Evolutionary conservation across 2,888 invertebrate genomes (phyloP), one percentile per base, ranked within the genome.

Genomic region (Periphyllus acericola): DNA sequence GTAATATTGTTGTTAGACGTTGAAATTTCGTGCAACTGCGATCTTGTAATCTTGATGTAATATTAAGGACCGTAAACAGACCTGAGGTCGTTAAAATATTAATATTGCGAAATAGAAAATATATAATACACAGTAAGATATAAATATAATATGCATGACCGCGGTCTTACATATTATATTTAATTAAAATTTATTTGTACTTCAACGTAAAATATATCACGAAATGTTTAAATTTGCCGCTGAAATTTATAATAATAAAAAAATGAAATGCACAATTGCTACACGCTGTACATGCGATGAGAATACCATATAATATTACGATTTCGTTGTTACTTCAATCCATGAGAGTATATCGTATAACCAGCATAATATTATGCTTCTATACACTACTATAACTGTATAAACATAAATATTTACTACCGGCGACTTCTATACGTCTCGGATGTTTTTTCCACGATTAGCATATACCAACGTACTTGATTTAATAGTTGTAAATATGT

Each of bases 1-100:
- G 32, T 66, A 52, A 21, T 72, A 72, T 36, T n/a, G 21, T 68
- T 29, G 68, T 68, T 32, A 21, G 60, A 25, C 8, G 32, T 29
- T 9, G n/a, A 21, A 71, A 81, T 68, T 68, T 68, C 46, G 81
- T 81, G 81, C 40, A 68, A 68, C 29, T 40, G 40, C 71, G n/a
- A n/a, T 36, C 40, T 68, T 29, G 68, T 29, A 81, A 81, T 81
- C 81, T 81, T 21, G 14, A 71, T 81, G 46, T 81, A 68, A 81
- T 40, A 40, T 68, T 52, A 36, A 36, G 14, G 36, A 40, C 66
- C 40, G 66, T 40, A 81, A 40, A 60, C 80, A 80, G 66, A 80
- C 68, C 46, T 68, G 40, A 68, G 68, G 29, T 71, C 46, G 46
- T 75, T 75, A 75, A 75, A 75, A 75, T 75, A 75, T 72, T 72